Evolutionary conservation across 1,140 invertebrate species (phyloP).

Genomic region (Bicyclus anynana): DNA sequence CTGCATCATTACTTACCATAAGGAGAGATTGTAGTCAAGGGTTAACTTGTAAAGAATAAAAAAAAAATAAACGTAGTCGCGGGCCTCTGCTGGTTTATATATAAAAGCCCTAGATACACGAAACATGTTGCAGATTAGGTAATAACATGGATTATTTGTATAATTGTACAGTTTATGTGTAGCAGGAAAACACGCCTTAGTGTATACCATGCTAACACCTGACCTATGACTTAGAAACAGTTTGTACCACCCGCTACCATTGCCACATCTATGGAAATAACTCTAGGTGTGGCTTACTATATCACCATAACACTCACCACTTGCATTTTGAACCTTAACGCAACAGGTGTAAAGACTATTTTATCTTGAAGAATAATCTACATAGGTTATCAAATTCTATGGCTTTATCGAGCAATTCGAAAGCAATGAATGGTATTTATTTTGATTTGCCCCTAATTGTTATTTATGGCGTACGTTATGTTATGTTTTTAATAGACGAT

Average conservation of each 20-base stretch:
- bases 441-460: constrained; percentile 10
- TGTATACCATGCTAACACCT: background rate
- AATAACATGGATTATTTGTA: too few species aligned
- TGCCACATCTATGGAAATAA: background rate
- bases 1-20: too few species aligned
- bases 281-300: background rate
- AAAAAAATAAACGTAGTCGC: too few species aligned
- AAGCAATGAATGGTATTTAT: constrained; percentile 6
- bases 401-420: constrained; percentile 2
- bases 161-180: too few species aligned
- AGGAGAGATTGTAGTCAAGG: too few species aligned
- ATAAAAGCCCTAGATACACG: too few species aligned
- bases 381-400: background rate
- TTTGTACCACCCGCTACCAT: background rate
- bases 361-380: background rate
- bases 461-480: constrained; percentile 2
- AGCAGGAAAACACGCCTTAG: background rate
- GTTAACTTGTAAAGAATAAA: too few species aligned
- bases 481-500: background rate
- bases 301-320: background rate
- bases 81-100: too few species aligned
- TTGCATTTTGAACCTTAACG: background rate
- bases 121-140: too few species aligned
- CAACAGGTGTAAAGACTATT: background rate
- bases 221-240: background rate